phyloP scores from a whole-genome alignment of 2,797 vertebrate genomes.

The Rhynchotus rufescens region DNA sequence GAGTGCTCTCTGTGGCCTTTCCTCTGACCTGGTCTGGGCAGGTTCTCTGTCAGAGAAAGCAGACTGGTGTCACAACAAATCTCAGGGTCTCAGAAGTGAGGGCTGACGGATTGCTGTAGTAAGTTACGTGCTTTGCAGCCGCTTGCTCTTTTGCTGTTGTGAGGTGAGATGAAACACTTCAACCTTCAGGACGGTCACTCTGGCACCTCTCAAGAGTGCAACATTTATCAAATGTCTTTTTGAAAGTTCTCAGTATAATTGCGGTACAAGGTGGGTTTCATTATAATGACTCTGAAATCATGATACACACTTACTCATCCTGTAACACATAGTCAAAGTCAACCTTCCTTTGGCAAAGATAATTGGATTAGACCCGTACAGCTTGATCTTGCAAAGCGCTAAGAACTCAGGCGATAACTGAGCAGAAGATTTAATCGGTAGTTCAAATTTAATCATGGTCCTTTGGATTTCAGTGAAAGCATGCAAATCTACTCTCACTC shows the following conservation, averaged over 20 bases:
- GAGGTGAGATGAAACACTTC: neutral
- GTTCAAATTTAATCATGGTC: constrained; percentile 58
- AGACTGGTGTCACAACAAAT: neutral
- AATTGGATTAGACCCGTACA: constrained; percentile 33
- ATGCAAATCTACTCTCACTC: constrained; percentile 42
- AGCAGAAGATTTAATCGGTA: constrained; percentile 48
- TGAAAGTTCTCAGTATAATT: constrained; percentile 18
- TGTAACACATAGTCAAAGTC: constrained; percentile 6
- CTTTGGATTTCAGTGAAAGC: constrained; percentile 44
- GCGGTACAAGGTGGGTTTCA: neutral
- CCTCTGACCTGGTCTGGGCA: neutral
- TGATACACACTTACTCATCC: neutral
- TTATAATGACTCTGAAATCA: neutral
- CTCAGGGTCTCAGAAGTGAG: neutral
- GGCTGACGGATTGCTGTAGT: rapidly evolving
- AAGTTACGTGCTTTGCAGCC: no score
- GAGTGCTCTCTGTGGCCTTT: neutral
- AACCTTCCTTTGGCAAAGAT: constrained; percentile 40
- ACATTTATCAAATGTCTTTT: neutral
- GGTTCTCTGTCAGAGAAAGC: neutral
- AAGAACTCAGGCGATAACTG: constrained; percentile 34
- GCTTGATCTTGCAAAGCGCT: constrained; percentile 29
- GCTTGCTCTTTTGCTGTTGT: neutral
- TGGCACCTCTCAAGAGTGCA: neutral
- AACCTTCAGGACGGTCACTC: neutral